Conservation (phyloP, 2,797 vertebrate species). For the Hippoglossus hippoglossus region DNA sequence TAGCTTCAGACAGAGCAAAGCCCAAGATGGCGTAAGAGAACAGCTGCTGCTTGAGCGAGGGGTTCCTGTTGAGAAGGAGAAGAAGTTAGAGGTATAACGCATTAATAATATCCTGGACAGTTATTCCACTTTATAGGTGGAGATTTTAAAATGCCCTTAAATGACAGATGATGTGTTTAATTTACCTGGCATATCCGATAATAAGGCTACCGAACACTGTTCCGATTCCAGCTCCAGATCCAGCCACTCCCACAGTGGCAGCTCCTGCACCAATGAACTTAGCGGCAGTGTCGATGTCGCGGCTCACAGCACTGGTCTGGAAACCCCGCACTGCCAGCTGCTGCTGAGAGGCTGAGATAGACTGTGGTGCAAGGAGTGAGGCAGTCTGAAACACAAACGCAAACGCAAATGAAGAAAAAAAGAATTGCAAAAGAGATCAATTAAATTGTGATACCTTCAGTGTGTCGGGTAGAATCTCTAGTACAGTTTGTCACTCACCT, state of each 20-base stretch:
- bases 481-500: slow-evolving; percentile 79
- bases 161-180: slow-evolving; percentile 1
- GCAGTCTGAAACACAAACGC: slow-evolving; percentile 57
- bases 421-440: neutral
- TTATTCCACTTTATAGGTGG: neutral
- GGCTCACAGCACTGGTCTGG: slow-evolving; percentile 87
- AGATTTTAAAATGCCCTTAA: neutral
- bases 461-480: neutral
- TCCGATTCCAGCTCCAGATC: slow-evolving; percentile 95
- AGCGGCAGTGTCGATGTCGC: slow-evolving; percentile 96
- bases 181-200: slow-evolving; percentile 96
- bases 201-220: slow-evolving; percentile 98
- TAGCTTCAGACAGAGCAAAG: slow-evolving; percentile 95
- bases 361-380: slow-evolving; percentile 74
- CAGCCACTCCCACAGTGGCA: slow-evolving; percentile 96
- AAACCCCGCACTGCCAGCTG: slow-evolving; percentile 84
- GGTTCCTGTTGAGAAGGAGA: slow-evolving; percentile 86
- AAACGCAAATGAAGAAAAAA: too few species aligned
- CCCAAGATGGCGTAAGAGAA: slow-evolving; percentile 97
- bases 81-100: neutral
- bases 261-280: slow-evolving; percentile 98
- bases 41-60: slow-evolving; percentile 95
- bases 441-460: neutral
- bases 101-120: neutral
- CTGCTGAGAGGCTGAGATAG: slow-evolving; percentile 60